These are phyloP conservation scores for Cephonodes hylas DNA, from an alignment of 2,888 invertebrate species.

Conservation along the genomic window DNA sequence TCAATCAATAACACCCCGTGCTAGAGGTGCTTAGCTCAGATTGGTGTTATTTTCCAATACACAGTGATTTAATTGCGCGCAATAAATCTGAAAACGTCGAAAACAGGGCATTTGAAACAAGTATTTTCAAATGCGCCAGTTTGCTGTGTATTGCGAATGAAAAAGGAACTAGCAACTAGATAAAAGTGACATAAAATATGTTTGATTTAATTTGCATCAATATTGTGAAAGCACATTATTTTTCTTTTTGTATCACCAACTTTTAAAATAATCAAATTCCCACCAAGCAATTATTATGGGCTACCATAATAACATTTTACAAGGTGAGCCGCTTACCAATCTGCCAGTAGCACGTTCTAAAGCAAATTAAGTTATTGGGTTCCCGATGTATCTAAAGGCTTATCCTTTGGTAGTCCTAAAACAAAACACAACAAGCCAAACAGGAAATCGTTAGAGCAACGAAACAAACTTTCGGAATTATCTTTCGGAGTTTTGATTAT, in stretches of 20 bases:
- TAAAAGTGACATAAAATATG: too few species aligned
- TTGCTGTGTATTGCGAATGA: background rate
- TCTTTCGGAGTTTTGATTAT: slow-evolving; percentile 14
- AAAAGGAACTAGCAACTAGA: background rate
- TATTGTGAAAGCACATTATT: too few species aligned
- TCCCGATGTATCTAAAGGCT: background rate
- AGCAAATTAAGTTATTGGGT: background rate
- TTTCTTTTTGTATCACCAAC: too few species aligned
- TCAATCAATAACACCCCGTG: background rate
- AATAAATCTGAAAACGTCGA: background rate
- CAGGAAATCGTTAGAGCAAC: slow-evolving; percentile 13
- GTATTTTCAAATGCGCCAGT: background rate
- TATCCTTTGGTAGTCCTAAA: background rate
- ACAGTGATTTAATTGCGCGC: background rate
- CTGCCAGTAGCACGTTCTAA: too few species aligned
- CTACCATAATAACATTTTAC: too few species aligned
- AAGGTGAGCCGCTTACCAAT: too few species aligned
- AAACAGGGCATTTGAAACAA: background rate
- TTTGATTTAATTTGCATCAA: too few species aligned
- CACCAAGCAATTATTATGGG: too few species aligned
- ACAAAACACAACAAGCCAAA: background rate
- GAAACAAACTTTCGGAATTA: slow-evolving; percentile 11
- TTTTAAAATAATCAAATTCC: too few species aligned
- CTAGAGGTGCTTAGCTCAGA: background rate
- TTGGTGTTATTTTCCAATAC: background rate